Percentiles rank a stretch among this genome's conserved stretches.
Evolutionary conservation across 2,797 vertebrate species (phyloP).

Genomic region (Xenentodon cancila): DNA sequence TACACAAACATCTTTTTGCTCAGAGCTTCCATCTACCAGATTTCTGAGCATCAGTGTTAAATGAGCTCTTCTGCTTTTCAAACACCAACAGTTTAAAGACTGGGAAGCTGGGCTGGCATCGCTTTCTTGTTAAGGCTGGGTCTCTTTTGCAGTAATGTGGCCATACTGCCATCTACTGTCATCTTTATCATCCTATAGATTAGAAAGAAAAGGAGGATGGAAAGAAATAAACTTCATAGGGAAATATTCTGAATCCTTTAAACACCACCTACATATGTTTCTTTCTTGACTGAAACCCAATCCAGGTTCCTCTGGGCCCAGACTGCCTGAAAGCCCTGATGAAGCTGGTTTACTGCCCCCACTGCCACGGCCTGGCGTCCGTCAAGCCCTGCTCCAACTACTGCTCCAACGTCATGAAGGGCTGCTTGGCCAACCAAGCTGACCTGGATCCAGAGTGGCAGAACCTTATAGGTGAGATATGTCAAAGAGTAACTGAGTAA

Average conservation of each 20-base stretch:
- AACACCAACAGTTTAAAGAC: slow-evolving; percentile 11
- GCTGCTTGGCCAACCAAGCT: slow-evolving; percentile 94
- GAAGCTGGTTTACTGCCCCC: slow-evolving; percentile 92
- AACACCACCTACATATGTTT: not conserved
- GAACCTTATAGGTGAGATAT: slow-evolving; percentile 84
- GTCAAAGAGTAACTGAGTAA: not conserved
- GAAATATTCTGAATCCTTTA: not conserved
- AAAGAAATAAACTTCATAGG: too few relatives aligned
- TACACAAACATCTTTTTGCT: not conserved
- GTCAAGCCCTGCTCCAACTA: slow-evolving; percentile 89
- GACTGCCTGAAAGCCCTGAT: slow-evolving; percentile 89
- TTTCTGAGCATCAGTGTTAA: too few relatives aligned
- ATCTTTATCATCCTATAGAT: too few relatives aligned
- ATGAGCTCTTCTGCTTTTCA: slow-evolving; percentile 1
- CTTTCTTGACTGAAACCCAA: not conserved
- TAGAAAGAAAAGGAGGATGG: too few relatives aligned
- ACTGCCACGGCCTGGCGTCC: slow-evolving; percentile 87
- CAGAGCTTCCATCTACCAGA: not conserved
- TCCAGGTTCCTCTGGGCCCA: slow-evolving; percentile 87
- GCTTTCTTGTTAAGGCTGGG: not conserved
- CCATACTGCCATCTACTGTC: slow-evolving; percentile 47
- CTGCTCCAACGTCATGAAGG: slow-evolving; percentile 92
- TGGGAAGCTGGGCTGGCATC: not conserved
- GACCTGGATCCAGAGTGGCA: slow-evolving; percentile 92
- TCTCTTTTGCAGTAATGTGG: not conserved